Conservation (phyloP, 2,797 vertebrate species). For the Neosilurus mollespiculum region DNA sequence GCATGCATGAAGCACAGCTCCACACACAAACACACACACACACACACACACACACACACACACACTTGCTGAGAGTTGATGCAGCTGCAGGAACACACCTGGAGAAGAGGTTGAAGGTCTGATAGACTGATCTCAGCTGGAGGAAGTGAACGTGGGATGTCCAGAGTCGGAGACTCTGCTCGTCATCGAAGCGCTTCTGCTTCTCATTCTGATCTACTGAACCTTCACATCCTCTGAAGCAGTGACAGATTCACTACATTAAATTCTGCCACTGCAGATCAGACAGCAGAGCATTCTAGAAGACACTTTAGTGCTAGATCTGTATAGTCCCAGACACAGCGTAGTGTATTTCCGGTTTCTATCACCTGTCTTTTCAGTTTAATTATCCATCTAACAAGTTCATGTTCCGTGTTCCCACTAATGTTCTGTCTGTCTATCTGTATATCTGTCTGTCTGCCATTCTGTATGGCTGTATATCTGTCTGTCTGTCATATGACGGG, state of each 20-base stretch:
- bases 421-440: neutral
- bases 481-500: no score
- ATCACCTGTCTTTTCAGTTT: no score
- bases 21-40: conserved; percentile 49
- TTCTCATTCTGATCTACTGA: neutral
- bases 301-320: neutral
- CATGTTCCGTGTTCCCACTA: no score
- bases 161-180: neutral
- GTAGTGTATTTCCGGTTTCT: neutral
- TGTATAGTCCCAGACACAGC: neutral
- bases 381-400: no score
- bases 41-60: conserved; percentile 48
- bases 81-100: conserved; percentile 4
- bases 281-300: neutral
- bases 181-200: neutral
- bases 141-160: neutral
- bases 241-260: neutral
- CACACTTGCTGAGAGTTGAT: neutral
- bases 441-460: neutral
- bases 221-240: neutral
- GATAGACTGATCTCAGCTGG: neutral
- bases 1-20: conserved; percentile 44
- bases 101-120: neutral
- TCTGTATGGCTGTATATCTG: no score
- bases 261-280: neutral